phyloP scores from a whole-genome alignment of 1,140 invertebrate species.

The Drosophila bocqueti region DNA sequence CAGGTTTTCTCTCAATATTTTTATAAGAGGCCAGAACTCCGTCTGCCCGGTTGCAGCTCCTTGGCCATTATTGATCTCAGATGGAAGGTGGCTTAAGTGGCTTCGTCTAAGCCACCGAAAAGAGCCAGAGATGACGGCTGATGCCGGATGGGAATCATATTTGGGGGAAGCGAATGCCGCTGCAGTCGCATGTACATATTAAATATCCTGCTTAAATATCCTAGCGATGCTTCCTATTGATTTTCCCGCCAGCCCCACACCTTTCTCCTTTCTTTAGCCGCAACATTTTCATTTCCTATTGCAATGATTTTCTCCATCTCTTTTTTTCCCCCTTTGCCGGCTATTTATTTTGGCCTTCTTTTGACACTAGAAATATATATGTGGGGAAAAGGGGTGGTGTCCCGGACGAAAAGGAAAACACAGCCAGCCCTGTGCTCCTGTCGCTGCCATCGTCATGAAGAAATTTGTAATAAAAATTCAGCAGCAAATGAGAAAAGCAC shows the following conservation, averaged over 20 bases:
- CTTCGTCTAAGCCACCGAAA: conserved; percentile 35
- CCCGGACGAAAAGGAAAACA: conserved; percentile 25
- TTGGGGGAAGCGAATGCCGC: conserved; percentile 29
- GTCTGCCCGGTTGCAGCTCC: conserved; percentile 1
- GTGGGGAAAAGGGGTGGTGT: not conserved
- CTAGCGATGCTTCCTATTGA: conserved; percentile 69
- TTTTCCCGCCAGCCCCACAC: conserved; percentile 35
- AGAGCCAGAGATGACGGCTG: conserved; percentile 20
- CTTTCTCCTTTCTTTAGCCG: conserved; percentile 19
- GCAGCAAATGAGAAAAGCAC: conserved; percentile 80
- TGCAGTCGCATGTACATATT: conserved; percentile 54
- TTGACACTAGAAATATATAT: conserved; percentile 22
- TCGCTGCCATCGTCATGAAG: conserved; percentile 70
- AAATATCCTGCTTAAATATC: conserved; percentile 83
- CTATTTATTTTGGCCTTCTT: conserved; percentile 74
- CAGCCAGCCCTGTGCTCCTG: conserved; percentile 24
- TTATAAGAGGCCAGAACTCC: not conserved
- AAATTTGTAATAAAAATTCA: conserved; percentile 84
- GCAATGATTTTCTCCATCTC: conserved; percentile 70
- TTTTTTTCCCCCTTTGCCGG: conserved; percentile 33
- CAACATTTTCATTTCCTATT: conserved; percentile 82
- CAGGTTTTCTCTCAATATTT: not conserved
- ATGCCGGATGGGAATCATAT: conserved; percentile 34
- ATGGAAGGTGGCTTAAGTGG: conserved; percentile 66
- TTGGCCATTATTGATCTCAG: conserved; percentile 60